These are phyloP conservation scores for Listrodromus nycthemerus DNA, from an alignment of 2,888 invertebrate genomes.

Conservation along the genomic window DNA sequence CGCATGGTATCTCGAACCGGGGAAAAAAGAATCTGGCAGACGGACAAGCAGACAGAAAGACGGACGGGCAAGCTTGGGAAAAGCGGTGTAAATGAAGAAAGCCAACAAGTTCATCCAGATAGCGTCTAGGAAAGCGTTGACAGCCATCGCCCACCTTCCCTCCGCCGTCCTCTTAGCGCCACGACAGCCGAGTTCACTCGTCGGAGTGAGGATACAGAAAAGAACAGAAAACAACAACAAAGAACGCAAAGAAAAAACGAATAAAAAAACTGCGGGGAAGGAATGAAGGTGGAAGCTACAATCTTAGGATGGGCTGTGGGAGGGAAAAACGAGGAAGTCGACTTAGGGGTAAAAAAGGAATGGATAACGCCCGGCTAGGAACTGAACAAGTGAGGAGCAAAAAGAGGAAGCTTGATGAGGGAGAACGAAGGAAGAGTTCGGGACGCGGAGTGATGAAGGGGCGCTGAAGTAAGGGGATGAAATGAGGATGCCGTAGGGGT, in stretches of 20 bases:
- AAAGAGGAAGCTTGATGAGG: constrained; percentile 12
- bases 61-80: neutral
- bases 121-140: neutral
- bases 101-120: neutral
- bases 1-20: neutral
- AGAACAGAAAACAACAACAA: neutral
- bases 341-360: neutral
- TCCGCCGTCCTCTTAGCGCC: neutral
- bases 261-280: neutral
- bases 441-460: constrained; percentile 37
- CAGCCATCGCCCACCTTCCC: neutral
- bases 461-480: constrained; percentile 23
- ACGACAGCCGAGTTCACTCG: constrained; percentile 4
- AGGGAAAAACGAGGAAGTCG: neutral
- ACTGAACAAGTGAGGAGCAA: neutral
- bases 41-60: neutral
- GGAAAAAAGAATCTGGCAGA: neutral
- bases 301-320: constrained; percentile 13
- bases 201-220: neutral
- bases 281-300: constrained; percentile 7
- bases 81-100: constrained; percentile 3
- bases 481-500: constrained; percentile 9
- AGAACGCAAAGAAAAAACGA: neutral
- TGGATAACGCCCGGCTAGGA: constrained; percentile 5
- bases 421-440: neutral